Conservation (phyloP, 2,888 invertebrate genomes). For the Mystacides longicornis region DNA sequence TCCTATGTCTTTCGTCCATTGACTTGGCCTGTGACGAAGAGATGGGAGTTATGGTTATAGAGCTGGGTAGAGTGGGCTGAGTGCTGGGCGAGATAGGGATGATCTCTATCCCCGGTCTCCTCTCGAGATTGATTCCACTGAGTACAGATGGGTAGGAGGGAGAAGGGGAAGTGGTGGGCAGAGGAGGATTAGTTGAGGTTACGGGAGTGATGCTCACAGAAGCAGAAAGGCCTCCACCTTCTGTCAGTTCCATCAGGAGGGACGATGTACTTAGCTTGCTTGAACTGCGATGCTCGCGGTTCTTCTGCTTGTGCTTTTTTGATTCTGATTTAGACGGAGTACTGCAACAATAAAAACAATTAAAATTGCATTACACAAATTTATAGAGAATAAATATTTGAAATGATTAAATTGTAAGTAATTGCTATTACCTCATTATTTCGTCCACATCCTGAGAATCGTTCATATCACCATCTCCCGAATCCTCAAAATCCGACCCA, state of each 20-base stretch:
- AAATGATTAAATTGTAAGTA: too few species aligned
- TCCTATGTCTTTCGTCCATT: constrained; percentile 42
- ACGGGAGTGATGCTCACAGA: constrained; percentile 46
- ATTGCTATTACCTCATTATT: constrained; percentile 46
- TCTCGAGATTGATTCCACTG: constrained; percentile 53
- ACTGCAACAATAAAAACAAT: too few species aligned
- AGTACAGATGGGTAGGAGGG: constrained; percentile 52
- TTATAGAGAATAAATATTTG: too few species aligned
- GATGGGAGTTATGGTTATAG: constrained; percentile 83
- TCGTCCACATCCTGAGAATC: constrained; percentile 54
- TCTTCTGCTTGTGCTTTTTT: constrained; percentile 55
- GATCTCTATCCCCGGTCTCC: constrained; percentile 75
- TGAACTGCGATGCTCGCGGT: constrained; percentile 41
- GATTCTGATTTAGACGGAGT: constrained; percentile 45
- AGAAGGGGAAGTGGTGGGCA: constrained; percentile 59
- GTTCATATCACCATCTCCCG: constrained; percentile 48
- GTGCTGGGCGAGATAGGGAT: constrained; percentile 66
- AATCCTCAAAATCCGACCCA: constrained; percentile 54
- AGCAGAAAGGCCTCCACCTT: constrained; percentile 47
- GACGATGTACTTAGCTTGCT: constrained; percentile 39
- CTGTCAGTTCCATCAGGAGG: constrained; percentile 49
- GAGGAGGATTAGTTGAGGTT: constrained; percentile 46
- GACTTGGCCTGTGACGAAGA: constrained; percentile 49
- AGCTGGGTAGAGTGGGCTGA: constrained; percentile 62
- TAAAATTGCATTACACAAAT: too few species aligned